Evolutionary conservation across 1,140 invertebrate genomes (phyloP).

Genomic region (Himalopsyche phryganea): DNA sequence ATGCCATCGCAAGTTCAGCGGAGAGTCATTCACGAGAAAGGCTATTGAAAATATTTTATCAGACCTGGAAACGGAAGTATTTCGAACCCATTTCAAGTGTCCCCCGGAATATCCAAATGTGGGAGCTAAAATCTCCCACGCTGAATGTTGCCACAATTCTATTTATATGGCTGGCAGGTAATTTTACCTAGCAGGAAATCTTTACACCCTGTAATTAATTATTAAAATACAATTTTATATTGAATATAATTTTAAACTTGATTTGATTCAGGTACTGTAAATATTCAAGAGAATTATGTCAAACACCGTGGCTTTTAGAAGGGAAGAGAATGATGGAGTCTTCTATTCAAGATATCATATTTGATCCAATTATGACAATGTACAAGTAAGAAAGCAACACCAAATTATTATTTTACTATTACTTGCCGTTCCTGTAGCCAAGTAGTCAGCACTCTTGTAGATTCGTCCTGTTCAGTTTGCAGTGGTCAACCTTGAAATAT

Average conservation of each 20-base stretch:
- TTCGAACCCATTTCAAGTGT: constrained; percentile 9
- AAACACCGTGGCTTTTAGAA: constrained; percentile 91
- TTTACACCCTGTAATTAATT: too few relatives aligned
- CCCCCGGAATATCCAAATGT: constrained; percentile 17
- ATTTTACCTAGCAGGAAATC: constrained; percentile 1
- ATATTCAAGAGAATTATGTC: constrained; percentile 78
- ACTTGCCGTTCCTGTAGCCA: too few relatives aligned
- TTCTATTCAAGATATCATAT: constrained; percentile 90
- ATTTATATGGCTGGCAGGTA: constrained; percentile 42
- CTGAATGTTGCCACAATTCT: constrained; percentile 37
- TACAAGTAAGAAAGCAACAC: constrained; percentile 53
- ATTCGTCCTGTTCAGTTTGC: too few relatives aligned
- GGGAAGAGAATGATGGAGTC: constrained; percentile 75
- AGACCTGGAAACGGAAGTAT: constrained; percentile 6
- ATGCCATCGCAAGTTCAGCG: constrained; percentile 39
- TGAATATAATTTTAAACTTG: too few relatives aligned
- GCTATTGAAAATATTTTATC: constrained; percentile 42
- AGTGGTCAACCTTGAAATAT: too few relatives aligned
- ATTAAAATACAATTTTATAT: background rate
- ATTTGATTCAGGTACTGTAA: constrained; percentile 74
- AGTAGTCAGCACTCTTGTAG: too few relatives aligned
- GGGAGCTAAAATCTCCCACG: constrained; percentile 35
- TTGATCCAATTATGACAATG: constrained; percentile 55
- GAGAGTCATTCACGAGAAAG: constrained; percentile 42
- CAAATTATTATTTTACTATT: too few relatives aligned